These are phyloP conservation scores for Laticauda laticaudata DNA, from an alignment of 2,113 vertebrate genomes.

Conservation along the genomic window DNA sequence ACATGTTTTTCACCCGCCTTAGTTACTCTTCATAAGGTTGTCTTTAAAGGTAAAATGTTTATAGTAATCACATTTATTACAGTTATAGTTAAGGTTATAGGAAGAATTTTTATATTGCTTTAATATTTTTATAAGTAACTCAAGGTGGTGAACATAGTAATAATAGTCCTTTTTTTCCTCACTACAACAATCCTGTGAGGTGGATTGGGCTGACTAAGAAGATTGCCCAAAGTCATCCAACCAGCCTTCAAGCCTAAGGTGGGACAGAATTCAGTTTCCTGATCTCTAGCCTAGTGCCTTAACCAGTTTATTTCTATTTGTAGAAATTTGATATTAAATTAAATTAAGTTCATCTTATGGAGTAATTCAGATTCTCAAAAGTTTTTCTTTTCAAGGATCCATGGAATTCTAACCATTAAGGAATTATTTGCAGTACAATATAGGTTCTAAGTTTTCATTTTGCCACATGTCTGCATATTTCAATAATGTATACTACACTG, in stretches of 20 bases:
- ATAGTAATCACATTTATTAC: neutral
- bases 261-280: neutral
- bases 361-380: neutral
- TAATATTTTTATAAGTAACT: neutral
- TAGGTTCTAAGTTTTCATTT: neutral
- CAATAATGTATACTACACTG: neutral
- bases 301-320: conserved; percentile 4
- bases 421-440: neutral
- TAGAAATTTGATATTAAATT: neutral
- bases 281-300: neutral
- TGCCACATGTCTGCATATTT: neutral
- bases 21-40: neutral
- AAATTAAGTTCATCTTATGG: conserved; percentile 30
- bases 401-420: neutral
- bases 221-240: neutral
- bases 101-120: neutral
- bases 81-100: neutral
- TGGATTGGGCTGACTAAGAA: neutral
- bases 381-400: neutral
- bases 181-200: neutral
- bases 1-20: neutral
- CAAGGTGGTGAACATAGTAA: neutral
- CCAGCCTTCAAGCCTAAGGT: neutral
- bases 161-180: neutral
- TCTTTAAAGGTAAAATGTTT: neutral